These are phyloP conservation scores for Doris montereyensis DNA, from an alignment of 2,888 invertebrate species.

Conservation along the genomic window DNA sequence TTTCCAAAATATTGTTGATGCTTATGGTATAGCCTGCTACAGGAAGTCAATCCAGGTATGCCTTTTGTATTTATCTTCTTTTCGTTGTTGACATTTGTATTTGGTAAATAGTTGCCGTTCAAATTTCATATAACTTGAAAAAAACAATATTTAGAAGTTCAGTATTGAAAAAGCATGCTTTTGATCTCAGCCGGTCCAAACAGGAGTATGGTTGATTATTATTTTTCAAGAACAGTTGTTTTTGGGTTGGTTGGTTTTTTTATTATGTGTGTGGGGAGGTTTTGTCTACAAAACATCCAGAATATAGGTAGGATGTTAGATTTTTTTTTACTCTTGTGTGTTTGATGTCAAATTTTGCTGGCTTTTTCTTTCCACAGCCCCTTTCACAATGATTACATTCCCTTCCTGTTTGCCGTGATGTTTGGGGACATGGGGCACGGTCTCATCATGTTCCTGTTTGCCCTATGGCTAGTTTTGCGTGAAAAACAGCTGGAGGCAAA, in stretches of 20 bases:
- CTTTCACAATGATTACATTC: conserved; percentile 97
- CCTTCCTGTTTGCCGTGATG: conserved; percentile 98
- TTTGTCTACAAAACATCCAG: too few species aligned
- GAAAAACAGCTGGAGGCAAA: conserved; percentile 91
- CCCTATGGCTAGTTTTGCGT: conserved; percentile 93
- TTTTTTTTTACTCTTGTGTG: neutral
- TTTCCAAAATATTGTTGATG: conserved; percentile 95
- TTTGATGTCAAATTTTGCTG: neutral
- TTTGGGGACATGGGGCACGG: conserved; percentile 98
- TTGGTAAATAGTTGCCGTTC: too few species aligned
- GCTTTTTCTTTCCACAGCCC: conserved; percentile 77
- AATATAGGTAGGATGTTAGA: neutral
- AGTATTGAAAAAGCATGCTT: too few species aligned
- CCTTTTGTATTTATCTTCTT: too few species aligned
- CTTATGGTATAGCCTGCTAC: conserved; percentile 96
- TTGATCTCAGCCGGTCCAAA: too few species aligned
- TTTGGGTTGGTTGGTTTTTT: too few species aligned
- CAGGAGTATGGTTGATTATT: too few species aligned
- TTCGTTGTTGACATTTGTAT: too few species aligned
- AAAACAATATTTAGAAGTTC: too few species aligned
- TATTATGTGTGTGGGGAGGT: too few species aligned
- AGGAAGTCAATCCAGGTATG: conserved; percentile 93
- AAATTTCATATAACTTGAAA: too few species aligned
- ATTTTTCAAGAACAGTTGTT: too few species aligned
- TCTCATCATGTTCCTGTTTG: conserved; percentile 90